Conservation (phyloP, 2,113 vertebrate genomes). For the Crotophaga sulcirostris region DNA sequence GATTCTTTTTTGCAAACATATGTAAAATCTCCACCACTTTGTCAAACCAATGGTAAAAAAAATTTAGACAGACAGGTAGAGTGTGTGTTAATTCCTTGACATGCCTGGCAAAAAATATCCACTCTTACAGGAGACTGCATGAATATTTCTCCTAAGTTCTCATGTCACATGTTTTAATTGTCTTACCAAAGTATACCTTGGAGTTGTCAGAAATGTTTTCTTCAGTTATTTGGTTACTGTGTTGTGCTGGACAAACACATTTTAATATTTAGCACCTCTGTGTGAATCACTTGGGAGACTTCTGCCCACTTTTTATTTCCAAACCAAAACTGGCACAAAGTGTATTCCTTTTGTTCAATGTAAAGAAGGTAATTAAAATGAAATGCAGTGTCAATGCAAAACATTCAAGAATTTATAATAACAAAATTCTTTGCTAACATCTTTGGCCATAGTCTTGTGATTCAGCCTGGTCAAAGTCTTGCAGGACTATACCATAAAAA, state of each 20-base stretch:
- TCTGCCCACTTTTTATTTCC: not conserved
- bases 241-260: not conserved
- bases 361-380: not conserved
- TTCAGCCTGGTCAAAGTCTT: not conserved
- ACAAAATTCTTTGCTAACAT: not conserved
- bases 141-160: not conserved
- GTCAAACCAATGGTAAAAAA: not conserved
- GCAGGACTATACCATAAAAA: not conserved
- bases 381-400: not conserved
- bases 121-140: not conserved
- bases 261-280: not conserved
- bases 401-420: not conserved
- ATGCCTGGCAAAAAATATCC: not conserved
- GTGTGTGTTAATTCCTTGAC: not conserved
- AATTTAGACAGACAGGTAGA: no score
- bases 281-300: not conserved
- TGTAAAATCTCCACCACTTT: not conserved
- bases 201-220: not conserved
- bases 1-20: not conserved
- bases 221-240: not conserved
- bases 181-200: not conserved
- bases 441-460: not conserved
- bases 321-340: not conserved
- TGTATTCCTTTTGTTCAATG: not conserved
- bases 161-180: not conserved